phyloP scores from a whole-genome alignment of 1,140 invertebrate species.

The Melitaea cinxia region DNA sequence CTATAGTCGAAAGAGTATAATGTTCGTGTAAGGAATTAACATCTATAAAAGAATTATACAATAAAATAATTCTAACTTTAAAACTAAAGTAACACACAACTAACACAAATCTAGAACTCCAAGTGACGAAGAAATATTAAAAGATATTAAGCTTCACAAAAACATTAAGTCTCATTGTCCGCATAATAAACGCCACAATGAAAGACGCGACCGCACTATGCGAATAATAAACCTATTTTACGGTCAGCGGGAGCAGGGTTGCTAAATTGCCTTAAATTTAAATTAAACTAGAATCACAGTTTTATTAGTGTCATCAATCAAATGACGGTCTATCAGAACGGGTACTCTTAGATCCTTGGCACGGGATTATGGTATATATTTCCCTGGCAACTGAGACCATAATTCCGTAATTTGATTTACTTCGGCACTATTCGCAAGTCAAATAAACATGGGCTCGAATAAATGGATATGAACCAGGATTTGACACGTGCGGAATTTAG shows the following conservation, averaged over 20 bases:
- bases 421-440: conserved; percentile 63
- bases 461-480: conserved; percentile 74
- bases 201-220: conserved; percentile 54
- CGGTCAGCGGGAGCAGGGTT: conserved; percentile 67
- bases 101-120: background rate
- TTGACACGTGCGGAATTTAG: conserved; percentile 61
- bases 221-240: conserved; percentile 73
- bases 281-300: conserved; percentile 81
- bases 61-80: too few species aligned
- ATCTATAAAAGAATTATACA: too few species aligned
- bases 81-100: too few species aligned
- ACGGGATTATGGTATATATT: conserved; percentile 56
- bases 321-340: conserved; percentile 66
- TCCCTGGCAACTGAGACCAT: conserved; percentile 38
- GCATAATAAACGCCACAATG: conserved; percentile 56
- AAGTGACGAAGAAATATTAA: conserved; percentile 16
- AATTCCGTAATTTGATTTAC: conserved; percentile 46
- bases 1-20: too few species aligned
- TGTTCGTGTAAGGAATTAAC: too few species aligned
- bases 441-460: conserved; percentile 75
- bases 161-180: conserved; percentile 42
- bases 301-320: conserved; percentile 81
- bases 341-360: conserved; percentile 41
- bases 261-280: conserved; percentile 80
- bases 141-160: conserved; percentile 15